A percentile compares a stretch with the other conserved stretches of the same genome.
Conservation (phyloP, 2,888 invertebrate species). For the Heliconius hortense region DNA sequence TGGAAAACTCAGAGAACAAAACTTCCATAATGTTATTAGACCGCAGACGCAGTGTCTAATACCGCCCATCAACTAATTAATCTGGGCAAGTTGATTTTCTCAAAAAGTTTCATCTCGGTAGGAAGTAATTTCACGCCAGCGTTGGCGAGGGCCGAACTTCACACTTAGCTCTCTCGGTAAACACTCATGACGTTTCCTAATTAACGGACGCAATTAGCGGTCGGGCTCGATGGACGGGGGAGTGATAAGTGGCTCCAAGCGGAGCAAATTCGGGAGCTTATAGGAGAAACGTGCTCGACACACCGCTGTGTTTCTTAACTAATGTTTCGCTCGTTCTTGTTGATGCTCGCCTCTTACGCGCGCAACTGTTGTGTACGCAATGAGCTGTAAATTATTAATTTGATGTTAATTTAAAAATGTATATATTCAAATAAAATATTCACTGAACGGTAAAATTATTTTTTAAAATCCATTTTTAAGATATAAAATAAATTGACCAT, state of each 20-base stretch:
- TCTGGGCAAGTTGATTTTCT: constrained; percentile 77
- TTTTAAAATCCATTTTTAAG: background rate
- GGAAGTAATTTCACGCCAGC: constrained; percentile 79
- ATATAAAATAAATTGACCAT: constrained; percentile 4
- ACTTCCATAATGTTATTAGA: constrained; percentile 80
- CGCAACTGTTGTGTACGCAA: background rate
- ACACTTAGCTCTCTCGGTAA: constrained; percentile 80
- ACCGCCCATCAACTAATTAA: constrained; percentile 81
- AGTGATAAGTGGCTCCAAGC: constrained; percentile 75
- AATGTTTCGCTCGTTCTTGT: constrained; percentile 29
- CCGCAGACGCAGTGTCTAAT: constrained; percentile 75
- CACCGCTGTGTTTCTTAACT: constrained; percentile 16
- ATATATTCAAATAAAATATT: too few species aligned
- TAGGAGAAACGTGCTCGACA: constrained; percentile 42
- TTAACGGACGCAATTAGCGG: constrained; percentile 83
- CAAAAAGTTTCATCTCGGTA: constrained; percentile 76
- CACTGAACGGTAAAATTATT: too few species aligned
- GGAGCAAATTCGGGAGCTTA: constrained; percentile 74
- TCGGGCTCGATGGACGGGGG: constrained; percentile 70
- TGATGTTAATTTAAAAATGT: background rate
- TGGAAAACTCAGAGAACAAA: constrained; percentile 72
- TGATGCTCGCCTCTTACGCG: background rate
- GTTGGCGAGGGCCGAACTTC: constrained; percentile 76
- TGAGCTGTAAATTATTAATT: background rate
- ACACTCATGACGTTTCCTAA: constrained; percentile 83